Evolutionary conservation across 92 coral and sea anemone genomes (phyloP).

Genomic region (Bergia puertoricense): DNA sequence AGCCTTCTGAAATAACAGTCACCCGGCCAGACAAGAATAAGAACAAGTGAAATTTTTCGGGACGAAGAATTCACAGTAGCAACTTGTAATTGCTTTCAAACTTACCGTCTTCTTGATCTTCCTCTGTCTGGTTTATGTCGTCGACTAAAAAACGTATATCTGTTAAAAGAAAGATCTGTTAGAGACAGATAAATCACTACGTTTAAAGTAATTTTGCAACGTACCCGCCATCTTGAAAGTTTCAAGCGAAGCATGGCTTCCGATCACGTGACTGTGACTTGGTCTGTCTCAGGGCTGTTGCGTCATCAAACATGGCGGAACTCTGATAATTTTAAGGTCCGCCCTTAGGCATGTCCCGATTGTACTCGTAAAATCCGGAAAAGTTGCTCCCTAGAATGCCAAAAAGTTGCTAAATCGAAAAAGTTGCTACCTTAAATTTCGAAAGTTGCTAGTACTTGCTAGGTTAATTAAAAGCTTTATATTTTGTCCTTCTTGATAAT

Average conservation of each 20-base stretch:
- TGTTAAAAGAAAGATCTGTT: slow-evolving; percentile 57
- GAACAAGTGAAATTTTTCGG: slow-evolving; percentile 31
- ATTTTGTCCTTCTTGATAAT: too few relatives aligned
- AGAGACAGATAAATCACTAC: slow-evolving; percentile 56
- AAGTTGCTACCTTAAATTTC: too few relatives aligned
- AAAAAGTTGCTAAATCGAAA: too few relatives aligned
- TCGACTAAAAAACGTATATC: slow-evolving; percentile 96
- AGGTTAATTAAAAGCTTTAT: too few relatives aligned
- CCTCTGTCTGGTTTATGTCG: slow-evolving; percentile 81
- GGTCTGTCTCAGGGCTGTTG: background rate
- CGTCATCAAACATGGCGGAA: slow-evolving; percentile 32
- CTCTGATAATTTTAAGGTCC: too few relatives aligned
- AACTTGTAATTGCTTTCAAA: background rate
- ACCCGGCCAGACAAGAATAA: slow-evolving; percentile 7
- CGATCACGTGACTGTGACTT: slow-evolving; percentile 73
- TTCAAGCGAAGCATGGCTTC: slow-evolving; percentile 84
- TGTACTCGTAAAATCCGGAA: too few relatives aligned
- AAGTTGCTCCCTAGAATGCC: too few relatives aligned
- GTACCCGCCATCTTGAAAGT: slow-evolving; percentile 99
- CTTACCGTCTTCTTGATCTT: slow-evolving; percentile 97
- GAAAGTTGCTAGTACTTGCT: too few relatives aligned
- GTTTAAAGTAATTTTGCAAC: slow-evolving; percentile 71
- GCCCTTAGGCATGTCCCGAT: too few relatives aligned
- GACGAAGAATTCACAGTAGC: slow-evolving; percentile 12
- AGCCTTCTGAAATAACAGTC: slow-evolving; percentile 60